phyloP scores from a whole-genome alignment of 2,113 vertebrate species.

The Tylochromis polylepis region DNA sequence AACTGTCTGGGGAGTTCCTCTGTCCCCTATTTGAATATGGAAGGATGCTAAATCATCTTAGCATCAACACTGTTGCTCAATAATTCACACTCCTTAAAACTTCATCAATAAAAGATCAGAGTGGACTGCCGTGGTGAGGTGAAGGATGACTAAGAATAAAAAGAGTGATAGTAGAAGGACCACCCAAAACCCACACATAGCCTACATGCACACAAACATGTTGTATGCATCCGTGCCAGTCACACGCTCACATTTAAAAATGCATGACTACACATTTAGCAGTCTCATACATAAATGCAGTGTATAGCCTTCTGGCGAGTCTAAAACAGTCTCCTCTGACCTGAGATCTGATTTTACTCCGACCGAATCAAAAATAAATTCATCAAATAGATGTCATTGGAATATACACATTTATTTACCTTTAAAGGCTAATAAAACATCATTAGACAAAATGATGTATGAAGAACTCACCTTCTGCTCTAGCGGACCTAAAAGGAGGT shows the following conservation, averaged over 20 bases:
- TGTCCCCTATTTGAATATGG: conserved; percentile 34
- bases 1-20: not conserved
- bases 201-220: not conserved
- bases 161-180: not conserved
- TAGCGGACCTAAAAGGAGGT: not conserved
- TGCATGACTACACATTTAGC: not conserved
- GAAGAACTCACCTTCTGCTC: not conserved
- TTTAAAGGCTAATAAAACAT: not conserved
- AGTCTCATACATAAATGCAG: not conserved
- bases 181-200: not conserved
- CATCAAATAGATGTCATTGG: not conserved
- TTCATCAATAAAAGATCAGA: conserved; percentile 71
- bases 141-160: conserved; percentile 6
- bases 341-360: not conserved
- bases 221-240: not conserved
- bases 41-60: conserved; percentile 9
- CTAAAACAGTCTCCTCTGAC: not conserved
- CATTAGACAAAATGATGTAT: not conserved
- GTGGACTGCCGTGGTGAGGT: not conserved
- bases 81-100: conserved; percentile 69
- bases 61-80: conserved; percentile 47
- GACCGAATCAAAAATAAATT: not conserved
- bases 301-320: not conserved
- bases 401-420: not conserved
- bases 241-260: not conserved